Conservation (phyloP, 2,797 vertebrate species). For the Geotrypetes seraphini region DNA sequence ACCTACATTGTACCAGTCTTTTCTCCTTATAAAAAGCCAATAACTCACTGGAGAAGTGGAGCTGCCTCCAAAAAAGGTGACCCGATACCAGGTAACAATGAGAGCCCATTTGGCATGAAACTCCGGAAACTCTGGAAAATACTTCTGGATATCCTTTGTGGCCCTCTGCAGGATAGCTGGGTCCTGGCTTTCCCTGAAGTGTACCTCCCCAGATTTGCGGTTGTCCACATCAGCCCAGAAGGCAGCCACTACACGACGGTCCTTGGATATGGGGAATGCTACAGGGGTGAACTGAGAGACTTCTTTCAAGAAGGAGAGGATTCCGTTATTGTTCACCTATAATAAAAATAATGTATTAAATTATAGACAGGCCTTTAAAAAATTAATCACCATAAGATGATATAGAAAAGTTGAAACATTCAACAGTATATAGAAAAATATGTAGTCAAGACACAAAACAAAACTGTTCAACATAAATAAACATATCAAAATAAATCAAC, state of each 20-base stretch:
- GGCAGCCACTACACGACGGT: slow-evolving; percentile 84
- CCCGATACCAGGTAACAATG: slow-evolving; percentile 82
- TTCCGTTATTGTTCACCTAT: slow-evolving; percentile 95
- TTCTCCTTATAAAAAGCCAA: not conserved
- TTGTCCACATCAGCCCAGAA: slow-evolving; percentile 98
- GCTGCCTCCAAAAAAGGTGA: slow-evolving; percentile 93
- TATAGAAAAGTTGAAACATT: too few relatives aligned
- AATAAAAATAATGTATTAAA: not conserved
- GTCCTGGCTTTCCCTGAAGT: slow-evolving; percentile 78
- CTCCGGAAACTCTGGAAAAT: slow-evolving; percentile 75
- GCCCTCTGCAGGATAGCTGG: slow-evolving; percentile 59
- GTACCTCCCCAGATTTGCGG: slow-evolving; percentile 73
- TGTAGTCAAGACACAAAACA: too few relatives aligned
- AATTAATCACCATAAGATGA: too few relatives aligned
- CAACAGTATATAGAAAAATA: too few relatives aligned
- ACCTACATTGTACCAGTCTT: not conserved
- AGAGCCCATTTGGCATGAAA: slow-evolving; percentile 84
- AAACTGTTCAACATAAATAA: too few relatives aligned
- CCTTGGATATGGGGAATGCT: slow-evolving; percentile 91
- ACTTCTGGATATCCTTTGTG: slow-evolving; percentile 59
- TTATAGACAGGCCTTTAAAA: too few relatives aligned
- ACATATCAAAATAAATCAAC: too few relatives aligned
- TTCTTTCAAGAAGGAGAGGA: slow-evolving; percentile 92
- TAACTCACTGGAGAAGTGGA: slow-evolving; percentile 74
- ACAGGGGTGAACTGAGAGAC: slow-evolving; percentile 94